phyloP scores from a whole-genome alignment of 2,888 invertebrate species.

The Nebria salina region DNA sequence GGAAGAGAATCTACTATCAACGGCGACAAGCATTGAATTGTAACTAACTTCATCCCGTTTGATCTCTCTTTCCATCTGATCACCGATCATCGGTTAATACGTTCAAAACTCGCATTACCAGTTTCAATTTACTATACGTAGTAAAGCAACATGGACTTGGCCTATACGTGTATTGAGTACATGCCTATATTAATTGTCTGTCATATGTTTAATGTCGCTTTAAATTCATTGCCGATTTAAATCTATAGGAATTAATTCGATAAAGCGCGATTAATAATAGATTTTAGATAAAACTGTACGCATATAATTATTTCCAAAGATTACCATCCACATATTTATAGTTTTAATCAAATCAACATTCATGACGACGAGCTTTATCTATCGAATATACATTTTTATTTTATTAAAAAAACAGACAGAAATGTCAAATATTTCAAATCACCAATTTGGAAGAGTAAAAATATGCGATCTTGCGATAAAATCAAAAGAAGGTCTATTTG shows the following conservation, averaged over 20 bases:
- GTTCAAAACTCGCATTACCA: neutral
- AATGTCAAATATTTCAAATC: no score
- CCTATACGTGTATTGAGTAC: neutral
- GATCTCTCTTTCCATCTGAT: neutral
- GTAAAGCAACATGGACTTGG: neutral
- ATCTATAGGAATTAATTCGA: neutral
- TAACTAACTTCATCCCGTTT: neutral
- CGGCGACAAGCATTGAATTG: conserved; percentile 16
- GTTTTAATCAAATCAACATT: neutral
- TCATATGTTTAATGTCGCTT: neutral
- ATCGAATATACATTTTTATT: no score
- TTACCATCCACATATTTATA: no score
- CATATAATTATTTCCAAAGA: neutral
- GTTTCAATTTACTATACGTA: neutral
- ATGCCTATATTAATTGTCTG: neutral
- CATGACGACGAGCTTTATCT: neutral
- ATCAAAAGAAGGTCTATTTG: neutral
- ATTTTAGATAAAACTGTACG: neutral
- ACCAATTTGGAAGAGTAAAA: no score
- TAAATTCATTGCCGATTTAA: neutral
- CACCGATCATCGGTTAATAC: neutral
- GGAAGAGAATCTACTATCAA: neutral
- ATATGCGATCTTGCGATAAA: no score
- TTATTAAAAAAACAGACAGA: no score
- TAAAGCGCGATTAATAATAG: neutral